Evolutionary conservation across 2,888 invertebrate genomes (phyloP), one percentile per base, ranked within the genome.

Genomic region (Pterostichus niger): DNA sequence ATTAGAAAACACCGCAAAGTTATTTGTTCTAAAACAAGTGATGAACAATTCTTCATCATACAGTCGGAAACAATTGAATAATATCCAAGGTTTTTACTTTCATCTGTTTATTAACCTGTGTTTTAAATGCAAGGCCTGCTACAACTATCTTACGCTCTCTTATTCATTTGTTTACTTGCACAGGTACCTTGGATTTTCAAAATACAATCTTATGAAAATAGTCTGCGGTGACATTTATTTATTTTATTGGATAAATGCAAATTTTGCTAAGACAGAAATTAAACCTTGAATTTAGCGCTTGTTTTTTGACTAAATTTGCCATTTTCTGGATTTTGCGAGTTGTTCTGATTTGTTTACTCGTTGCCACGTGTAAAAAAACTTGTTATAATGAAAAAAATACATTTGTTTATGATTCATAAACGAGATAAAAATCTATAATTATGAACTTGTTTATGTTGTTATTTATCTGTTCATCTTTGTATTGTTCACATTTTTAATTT

Each of bases 101-200:
- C 82, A 82, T 75, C 82, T 82, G 82, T 82, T 82, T 82, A 75
- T 82, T 82, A 82, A 82, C 82, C 82, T 61, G 54, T 54, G 35
- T 33, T 77, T 52, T 46, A 75, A 54, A 82, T 31, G 54, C 82
- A 82, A 82, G 82, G 82, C 75, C 75, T 75, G n/a, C 79, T 35
- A 77, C 15, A 54, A 56, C 44, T 77, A 17, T 40, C 40, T 24
- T 17, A 56, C 11, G 61, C 40, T 40, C 49, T 24, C 13, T 71
- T 71, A 33, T 61, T 61, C 61, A 61, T 46, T 71, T 71, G 46
- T 71, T 56, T 46, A 40, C 11, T 71, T 33, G 31, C 46, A 24
- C 13, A 49, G 44, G 44, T 40, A 44, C 71, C 68, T 68, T 40
- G 17, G 17, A 17, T 24, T 68, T 24, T 33, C 6, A 11, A 24